Evolutionary conservation across 2,797 vertebrate genomes (phyloP), one percentile per base, ranked within the genome.

Genomic region (Propithecus perrieri): DNA sequence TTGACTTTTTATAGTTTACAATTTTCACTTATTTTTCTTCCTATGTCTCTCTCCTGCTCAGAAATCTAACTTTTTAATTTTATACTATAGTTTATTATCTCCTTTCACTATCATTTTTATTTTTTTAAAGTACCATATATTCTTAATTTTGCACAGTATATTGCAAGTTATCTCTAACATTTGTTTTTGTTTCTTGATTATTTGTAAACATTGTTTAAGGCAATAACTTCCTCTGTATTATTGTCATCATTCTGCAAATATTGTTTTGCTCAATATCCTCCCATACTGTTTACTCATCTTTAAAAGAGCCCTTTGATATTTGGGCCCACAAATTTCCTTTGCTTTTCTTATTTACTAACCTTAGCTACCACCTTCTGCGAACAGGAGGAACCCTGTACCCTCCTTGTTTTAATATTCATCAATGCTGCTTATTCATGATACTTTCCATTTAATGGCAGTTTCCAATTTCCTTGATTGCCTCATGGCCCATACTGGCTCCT

Each of bases 241-340:
- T 2, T 89, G 1, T 22, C 24, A 63, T 20, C 72, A 93, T 61
- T 92, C 90, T 74, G 1, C 14, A 72, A 65, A 92, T n/a, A 65
- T 35, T n/a, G 33, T 65, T 65, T 35, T 9, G 3, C 33, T 18
- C 30, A 63, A 65, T 65, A 65, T 65, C 61, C 13, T 15, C 30
- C 61, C 33, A 72, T 76, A 14, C 83, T 61, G 11, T 86, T 91
- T 38, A 28, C 18, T 89, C 41, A 22, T 80, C 22, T 88, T 95
- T 79, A 85, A 89, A 83, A 75, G 17, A 72, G 2, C 2, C 59
- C 5, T 50, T 87, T 69, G 10, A 15, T 78, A 59, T 63, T 30
- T 81, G 61, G 38, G 46, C 28, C 9, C 17, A 92, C 46, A 87
- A 13, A 43, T 84, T 67, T 75, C 72, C 48, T 61, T 96, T 78